Evolutionary conservation across 2,113 vertebrate species (phyloP), one percentile per base, ranked within the genome.

Genomic region (Chaetodon trifascialis): DNA sequence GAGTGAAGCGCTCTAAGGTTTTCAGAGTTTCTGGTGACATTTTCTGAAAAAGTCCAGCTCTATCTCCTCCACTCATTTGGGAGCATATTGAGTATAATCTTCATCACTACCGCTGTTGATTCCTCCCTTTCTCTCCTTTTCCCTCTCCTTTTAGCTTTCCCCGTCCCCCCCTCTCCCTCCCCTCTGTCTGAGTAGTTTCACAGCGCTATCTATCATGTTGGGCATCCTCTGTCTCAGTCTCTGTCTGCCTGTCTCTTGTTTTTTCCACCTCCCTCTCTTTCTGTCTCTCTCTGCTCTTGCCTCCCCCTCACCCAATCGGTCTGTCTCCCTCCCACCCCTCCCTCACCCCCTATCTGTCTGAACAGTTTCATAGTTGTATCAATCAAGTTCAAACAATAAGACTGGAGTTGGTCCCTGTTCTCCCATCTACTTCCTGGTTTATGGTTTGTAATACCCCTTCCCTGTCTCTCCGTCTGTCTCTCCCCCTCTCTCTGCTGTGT

Each of bases 331-430:
- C 44, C 30, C 36, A 55, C 56, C 46, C 56, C 79, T 76, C 84
- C 68, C 76, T 60, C 71, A 73, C 65, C 67, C 81, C 67, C 40
- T 73, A 69, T 86, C 86, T 92, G 90, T 92, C 91, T 84, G 15
- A 89, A 91, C 47, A 79, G 87, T 91, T 94, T 90, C 87, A 90
- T 87, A 80, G 83, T 90, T 84, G 79, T 92, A 94, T 94, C 92
- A 93, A 93, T 94, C 93, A 94, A 87, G 86, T 87, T 93, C 88
- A 87, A 92, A 93, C 89, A 90, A 93, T 91, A 91, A 92, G 91
- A 82, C 72, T 40, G n/a, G 58, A 91, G 92, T 88, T 82, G 86
- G 62, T 94, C 93, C 91, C 93, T 80, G 82, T 78, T 88, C 90
- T 87, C 89, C 86, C 90, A 94, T 93, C 91, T 87, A 88, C 83